These are phyloP conservation scores for Falco cherrug DNA, from an alignment of 2,797 vertebrate species.

Conservation along the genomic window DNA sequence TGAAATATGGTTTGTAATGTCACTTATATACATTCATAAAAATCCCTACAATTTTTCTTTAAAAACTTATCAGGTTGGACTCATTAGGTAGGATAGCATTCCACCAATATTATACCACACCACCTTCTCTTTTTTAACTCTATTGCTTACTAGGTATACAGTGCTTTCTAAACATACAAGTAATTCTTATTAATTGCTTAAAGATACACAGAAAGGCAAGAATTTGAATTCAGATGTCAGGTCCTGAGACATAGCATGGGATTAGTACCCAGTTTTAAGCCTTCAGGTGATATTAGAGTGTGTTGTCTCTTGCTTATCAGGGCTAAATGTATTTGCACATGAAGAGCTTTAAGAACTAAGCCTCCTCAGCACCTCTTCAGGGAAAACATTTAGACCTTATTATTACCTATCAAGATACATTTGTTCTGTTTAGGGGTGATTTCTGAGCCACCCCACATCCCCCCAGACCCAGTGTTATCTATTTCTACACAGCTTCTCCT, in stretches of 20 bases:
- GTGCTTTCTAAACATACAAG: not conserved
- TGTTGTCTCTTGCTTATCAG: not conserved
- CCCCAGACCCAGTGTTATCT: not conserved
- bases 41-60: not conserved
- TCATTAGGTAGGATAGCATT: not conserved
- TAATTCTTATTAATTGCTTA: not conserved
- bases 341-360: not conserved
- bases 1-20: not conserved
- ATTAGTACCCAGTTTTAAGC: not conserved
- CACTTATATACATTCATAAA: not conserved
- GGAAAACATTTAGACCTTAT: not conserved
- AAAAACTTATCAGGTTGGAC: not conserved
- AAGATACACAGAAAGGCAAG: not conserved
- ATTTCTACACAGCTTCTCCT: not conserved
- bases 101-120: not conserved
- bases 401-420: not conserved
- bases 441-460: too few relatives aligned
- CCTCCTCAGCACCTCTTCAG: not conserved
- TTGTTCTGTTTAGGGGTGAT: not conserved
- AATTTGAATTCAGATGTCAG: not conserved
- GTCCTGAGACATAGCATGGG: not conserved
- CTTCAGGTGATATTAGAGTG: not conserved
- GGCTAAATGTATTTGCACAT: rapidly evolving
- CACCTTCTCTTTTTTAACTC: not conserved
- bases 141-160: not conserved